These are phyloP conservation scores for Sebastolobus altivelis DNA, from an alignment of 2,797 vertebrate genomes.

Conservation along the genomic window DNA sequence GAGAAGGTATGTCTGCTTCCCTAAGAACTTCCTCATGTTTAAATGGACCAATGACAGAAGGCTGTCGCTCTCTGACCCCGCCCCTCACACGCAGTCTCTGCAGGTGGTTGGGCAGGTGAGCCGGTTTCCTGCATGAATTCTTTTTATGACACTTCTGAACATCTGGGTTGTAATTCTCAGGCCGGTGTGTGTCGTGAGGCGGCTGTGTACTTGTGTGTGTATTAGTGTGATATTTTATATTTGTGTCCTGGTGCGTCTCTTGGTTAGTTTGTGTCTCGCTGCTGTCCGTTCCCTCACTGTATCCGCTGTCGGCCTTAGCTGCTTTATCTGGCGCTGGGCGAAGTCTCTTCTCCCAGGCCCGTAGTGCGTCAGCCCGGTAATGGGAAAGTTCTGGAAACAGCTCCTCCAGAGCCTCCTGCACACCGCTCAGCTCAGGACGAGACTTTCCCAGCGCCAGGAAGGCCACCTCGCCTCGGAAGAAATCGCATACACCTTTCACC, in stretches of 20 bases:
- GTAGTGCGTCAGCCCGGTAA: slow-evolving; percentile 80
- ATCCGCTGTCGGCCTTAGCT: slow-evolving; percentile 87
- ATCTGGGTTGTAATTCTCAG: slow-evolving; percentile 31
- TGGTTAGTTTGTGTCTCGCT: slow-evolving; percentile 27
- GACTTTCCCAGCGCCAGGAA: slow-evolving; percentile 92
- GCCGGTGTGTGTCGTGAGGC: slow-evolving; percentile 23
- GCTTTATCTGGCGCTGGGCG: slow-evolving; percentile 84
- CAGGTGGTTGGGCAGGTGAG: slow-evolving; percentile 76
- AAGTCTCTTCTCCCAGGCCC: slow-evolving; percentile 86
- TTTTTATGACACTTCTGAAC: slow-evolving; percentile 57
- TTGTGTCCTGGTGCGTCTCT: slow-evolving; percentile 26
- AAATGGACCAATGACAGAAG: slow-evolving; percentile 57
- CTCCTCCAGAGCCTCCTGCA: slow-evolving; percentile 91
- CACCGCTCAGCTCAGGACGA: slow-evolving; percentile 87
- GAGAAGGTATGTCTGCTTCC: slow-evolving; percentile 38
- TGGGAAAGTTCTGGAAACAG: slow-evolving; percentile 89
- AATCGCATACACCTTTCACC: slow-evolving; percentile 92
- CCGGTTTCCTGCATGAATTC: slow-evolving; percentile 56
- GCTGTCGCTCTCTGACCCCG: slow-evolving; percentile 46
- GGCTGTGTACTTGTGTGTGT: slow-evolving; percentile 2
- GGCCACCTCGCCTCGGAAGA: slow-evolving; percentile 92
- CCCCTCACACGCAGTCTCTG: slow-evolving; percentile 76
- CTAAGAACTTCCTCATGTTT: slow-evolving; percentile 73
- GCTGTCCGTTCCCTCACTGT: slow-evolving; percentile 76
- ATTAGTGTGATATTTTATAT: slow-evolving; percentile 35